phyloP scores from a whole-genome alignment of 2,797 vertebrate genomes.

The Gallinago stenura region DNA sequence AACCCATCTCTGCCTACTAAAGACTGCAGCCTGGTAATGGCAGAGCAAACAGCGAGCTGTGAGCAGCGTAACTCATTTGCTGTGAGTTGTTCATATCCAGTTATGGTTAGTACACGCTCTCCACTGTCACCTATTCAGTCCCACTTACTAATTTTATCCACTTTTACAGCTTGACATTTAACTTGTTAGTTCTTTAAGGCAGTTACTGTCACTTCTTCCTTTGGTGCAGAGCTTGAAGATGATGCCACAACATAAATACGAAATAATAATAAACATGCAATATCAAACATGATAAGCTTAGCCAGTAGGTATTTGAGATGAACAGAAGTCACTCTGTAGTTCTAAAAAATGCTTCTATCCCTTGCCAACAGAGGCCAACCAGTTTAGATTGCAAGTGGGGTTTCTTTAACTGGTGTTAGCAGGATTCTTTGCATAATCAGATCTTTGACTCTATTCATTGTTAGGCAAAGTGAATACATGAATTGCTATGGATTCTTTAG shows the following conservation, averaged over 20 bases:
- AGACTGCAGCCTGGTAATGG: neutral
- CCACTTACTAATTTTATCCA: neutral
- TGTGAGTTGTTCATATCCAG: rapidly evolving
- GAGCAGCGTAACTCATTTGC: neutral
- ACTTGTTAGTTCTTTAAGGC: neutral
- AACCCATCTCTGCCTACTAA: neutral
- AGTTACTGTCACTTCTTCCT: neutral
- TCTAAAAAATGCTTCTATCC: neutral
- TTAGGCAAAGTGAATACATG: neutral
- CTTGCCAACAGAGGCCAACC: neutral
- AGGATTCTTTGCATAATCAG: neutral
- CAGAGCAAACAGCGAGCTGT: rapidly evolving
- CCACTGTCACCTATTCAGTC: neutral
- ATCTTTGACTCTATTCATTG: neutral
- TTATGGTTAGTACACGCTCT: rapidly evolving
- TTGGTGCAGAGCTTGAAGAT: neutral
- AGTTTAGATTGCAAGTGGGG: neutral
- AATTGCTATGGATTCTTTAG: neutral
- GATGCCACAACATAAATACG: neutral
- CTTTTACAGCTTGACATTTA: neutral
- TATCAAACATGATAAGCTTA: neutral
- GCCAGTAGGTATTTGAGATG: neutral
- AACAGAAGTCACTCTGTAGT: neutral
- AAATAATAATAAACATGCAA: neutral
- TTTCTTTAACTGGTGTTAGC: neutral